Base-by-base conservation (phyloP, 2,888 invertebrate genomes). In the Masnerella sp. region DNA sequence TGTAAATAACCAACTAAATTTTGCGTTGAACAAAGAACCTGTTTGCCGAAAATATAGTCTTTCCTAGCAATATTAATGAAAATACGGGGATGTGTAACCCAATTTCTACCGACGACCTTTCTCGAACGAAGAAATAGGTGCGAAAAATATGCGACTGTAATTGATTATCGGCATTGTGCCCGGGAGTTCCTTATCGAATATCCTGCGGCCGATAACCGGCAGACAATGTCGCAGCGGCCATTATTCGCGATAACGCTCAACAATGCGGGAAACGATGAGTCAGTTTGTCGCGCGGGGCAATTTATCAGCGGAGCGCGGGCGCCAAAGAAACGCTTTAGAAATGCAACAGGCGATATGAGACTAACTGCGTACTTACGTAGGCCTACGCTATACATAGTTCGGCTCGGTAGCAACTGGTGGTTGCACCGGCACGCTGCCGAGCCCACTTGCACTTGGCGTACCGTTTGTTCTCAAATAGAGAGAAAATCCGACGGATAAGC, bases 371-470 rank as follows among this genome's bases (percentile, higher is more conserved):
- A 85, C 84, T 85, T 85, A 83, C 74, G 77, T 85, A 85, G 85
- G 86, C 86, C 85, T 85, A 85, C 78, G 73, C 61, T 75, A 76
- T 70, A 75, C 72, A 56, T 68, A 69, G 68, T 64, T 68, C 18
- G 62, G 61, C 65, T 68, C 74, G 79, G 79, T 82, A 85, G 88
- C 88, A 88, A 88, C 88, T 88, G 88, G 88, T 88, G 88, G 88
- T 87, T 87, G 87, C 86, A 85, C 83, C 79, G 82, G 81, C 80
- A 75, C 79, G 76, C 82, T 78, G 81, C 77, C 78, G 79, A 83
- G 82, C 82, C 82, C 83, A 82, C 84, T 84, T 85, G 84, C 85
- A 84, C 79, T 80, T 38, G 32, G 79, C 79, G 81, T 82, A 81
- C 81, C 84, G 84, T 85, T 86, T 86, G 85, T 85, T 86, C 85